These are phyloP conservation scores for Drepanosiphum platanoidis DNA, from an alignment of 2,888 invertebrate genomes.

Conservation along the genomic window DNA sequence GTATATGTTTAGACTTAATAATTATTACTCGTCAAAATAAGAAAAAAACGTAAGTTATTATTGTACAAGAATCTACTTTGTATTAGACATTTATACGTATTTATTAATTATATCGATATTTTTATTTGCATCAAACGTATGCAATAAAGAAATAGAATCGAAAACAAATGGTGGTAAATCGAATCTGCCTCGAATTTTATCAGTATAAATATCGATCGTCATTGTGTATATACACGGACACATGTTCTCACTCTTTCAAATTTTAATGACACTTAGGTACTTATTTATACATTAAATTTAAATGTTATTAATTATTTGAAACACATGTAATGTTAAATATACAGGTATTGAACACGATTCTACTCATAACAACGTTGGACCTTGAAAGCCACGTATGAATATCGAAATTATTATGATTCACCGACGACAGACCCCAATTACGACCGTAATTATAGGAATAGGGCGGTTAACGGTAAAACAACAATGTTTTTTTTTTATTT, in stretches of 20 bases:
- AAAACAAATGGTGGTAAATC: no score
- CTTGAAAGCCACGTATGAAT: neutral
- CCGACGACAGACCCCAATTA: neutral
- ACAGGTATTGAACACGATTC: neutral
- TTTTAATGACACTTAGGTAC: neutral
- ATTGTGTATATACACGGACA: no score
- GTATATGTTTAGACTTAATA: no score
- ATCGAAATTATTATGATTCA: neutral
- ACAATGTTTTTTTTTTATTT: neutral
- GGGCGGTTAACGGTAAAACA: neutral
- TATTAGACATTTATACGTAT: no score
- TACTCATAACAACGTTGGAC: neutral
- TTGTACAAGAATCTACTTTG: no score
- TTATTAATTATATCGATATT: no score
- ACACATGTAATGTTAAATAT: neutral
- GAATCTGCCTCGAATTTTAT: no score
- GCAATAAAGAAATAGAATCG: no score
- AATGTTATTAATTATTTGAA: neutral
- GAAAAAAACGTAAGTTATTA: neutral
- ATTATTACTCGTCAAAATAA: neutral
- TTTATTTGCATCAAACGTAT: no score
- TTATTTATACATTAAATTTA: neutral
- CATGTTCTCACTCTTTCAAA: neutral
- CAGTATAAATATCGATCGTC: no score
- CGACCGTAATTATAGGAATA: neutral